Evolutionary conservation across 2,888 invertebrate species (phyloP).

Genomic region (Gordius sp.): DNA sequence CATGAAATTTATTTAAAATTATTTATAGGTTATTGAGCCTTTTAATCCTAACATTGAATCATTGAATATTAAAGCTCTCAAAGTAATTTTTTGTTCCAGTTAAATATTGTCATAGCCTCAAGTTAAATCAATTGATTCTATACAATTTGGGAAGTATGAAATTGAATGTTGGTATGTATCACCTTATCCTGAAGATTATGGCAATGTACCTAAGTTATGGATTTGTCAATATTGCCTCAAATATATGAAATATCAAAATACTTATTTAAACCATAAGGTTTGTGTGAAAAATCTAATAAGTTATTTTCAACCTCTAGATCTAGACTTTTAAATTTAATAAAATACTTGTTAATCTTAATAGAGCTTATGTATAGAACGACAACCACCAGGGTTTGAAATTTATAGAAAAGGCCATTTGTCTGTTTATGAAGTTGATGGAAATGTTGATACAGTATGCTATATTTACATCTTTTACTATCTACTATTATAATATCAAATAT

Average conservation of each 20-base stretch:
- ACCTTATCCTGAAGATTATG: conserved; percentile 80
- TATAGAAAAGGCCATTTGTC: conserved; percentile 76
- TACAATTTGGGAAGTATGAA: conserved; percentile 75
- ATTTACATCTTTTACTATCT: neutral
- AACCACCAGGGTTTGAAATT: conserved; percentile 82
- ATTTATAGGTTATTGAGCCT: conserved; percentile 5
- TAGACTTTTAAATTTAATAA: too few species aligned
- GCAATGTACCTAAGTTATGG: conserved; percentile 62
- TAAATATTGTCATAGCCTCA: conserved; percentile 30
- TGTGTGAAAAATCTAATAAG: too few species aligned
- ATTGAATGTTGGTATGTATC: conserved; percentile 98
- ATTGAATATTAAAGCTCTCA: neutral
- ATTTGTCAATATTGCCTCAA: conserved; percentile 83
- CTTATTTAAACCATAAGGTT: neutral
- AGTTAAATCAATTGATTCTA: conserved; percentile 71
- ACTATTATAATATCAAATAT: too few species aligned
- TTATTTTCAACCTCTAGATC: too few species aligned
- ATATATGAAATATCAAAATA: conserved; percentile 13
- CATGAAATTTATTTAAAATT: conserved; percentile 2
- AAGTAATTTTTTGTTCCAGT: neutral
- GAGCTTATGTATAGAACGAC: conserved; percentile 57
- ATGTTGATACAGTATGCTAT: conserved; percentile 50
- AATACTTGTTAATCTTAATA: too few species aligned
- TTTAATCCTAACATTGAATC: neutral
- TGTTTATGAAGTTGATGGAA: conserved; percentile 91